Percentiles rank a stretch among this genome's conserved stretches.
Evolutionary conservation across 2,113 vertebrate species (phyloP).

Genomic region (Megaleporinus macrocephalus): DNA sequence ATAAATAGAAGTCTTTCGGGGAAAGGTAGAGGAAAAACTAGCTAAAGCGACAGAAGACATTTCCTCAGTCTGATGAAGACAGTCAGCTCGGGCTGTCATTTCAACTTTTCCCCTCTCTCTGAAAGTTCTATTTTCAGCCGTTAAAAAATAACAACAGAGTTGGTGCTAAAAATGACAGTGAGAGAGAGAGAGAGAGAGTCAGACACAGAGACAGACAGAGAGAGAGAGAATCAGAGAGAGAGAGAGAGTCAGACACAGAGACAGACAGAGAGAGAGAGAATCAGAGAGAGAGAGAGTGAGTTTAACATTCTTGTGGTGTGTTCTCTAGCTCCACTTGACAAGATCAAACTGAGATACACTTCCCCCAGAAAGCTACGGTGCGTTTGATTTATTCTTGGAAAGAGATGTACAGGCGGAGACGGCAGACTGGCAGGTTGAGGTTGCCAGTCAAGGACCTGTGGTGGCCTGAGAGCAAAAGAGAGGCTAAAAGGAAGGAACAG

Average conservation of each 20-base stretch:
- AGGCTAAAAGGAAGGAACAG: background rate
- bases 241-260: too few species aligned
- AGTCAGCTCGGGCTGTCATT: background rate
- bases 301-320: background rate
- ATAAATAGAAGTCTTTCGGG: background rate
- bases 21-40: background rate
- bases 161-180: background rate
- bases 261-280: background rate
- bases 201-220: background rate
- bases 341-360: background rate
- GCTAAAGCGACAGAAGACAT: background rate
- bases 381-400: constrained; percentile 23
- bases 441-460: background rate
- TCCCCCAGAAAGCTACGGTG: background rate
- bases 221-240: background rate
- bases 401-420: background rate
- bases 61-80: background rate
- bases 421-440: constrained; percentile 6
- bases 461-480: background rate
- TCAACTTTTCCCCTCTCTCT: background rate
- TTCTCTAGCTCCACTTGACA: background rate
- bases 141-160: background rate
- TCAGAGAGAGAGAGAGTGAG: background rate
- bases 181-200: background rate
- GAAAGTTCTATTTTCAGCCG: background rate